Percentiles rank a stretch among this genome's conserved stretches.
Conservation (phyloP, 2,888 invertebrate species). For the Cenopis cana region DNA sequence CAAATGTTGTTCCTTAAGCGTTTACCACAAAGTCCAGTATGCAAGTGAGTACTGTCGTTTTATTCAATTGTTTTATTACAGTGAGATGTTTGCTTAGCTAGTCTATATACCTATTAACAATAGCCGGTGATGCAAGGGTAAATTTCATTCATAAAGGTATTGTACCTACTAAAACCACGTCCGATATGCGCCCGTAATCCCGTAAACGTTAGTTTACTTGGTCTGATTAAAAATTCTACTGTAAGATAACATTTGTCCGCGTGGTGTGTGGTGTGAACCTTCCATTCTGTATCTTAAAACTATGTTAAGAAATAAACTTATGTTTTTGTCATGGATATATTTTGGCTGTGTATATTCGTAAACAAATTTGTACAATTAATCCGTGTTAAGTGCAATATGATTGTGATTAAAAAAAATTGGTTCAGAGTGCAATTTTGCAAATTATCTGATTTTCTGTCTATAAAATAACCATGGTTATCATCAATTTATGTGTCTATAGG, state of each 20-base stretch:
- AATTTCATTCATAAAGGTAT: too few species aligned
- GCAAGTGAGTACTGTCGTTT: neutral
- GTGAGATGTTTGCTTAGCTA: neutral
- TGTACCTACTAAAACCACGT: too few species aligned
- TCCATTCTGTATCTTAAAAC: neutral
- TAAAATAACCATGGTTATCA: conserved; percentile 1
- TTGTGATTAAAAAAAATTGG: conserved; percentile 28
- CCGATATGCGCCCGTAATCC: too few species aligned
- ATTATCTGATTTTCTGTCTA: neutral
- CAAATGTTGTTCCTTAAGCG: neutral
- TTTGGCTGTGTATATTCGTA: conserved; percentile 32
- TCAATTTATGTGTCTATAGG: conserved; percentile 9
- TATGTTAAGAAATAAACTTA: conserved; percentile 22
- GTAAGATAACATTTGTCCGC: too few species aligned
- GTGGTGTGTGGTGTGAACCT: too few species aligned
- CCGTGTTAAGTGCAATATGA: conserved; percentile 35
- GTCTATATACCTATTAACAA: too few species aligned
- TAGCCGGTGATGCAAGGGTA: too few species aligned
- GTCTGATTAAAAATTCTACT: too few species aligned
- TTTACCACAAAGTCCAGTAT: neutral
- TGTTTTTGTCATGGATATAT: conserved; percentile 16
- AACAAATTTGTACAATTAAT: conserved; percentile 21
- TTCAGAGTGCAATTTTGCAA: conserved; percentile 7
- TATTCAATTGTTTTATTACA: neutral
- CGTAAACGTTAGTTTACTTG: too few species aligned